phyloP scores from a whole-genome alignment of 2,797 vertebrate species.

The Urosaurus nigricauda region DNA sequence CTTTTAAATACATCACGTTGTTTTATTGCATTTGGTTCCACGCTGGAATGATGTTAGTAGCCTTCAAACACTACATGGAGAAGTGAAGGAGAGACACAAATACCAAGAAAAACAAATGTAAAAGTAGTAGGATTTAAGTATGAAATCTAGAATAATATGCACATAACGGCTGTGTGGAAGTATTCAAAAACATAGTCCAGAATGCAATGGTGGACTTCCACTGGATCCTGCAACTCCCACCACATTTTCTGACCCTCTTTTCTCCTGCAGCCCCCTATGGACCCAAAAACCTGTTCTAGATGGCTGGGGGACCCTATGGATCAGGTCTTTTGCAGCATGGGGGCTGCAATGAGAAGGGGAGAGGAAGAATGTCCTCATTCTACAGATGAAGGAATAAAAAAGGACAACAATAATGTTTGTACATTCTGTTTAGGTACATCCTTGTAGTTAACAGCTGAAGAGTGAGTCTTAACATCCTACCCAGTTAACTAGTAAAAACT shows the following conservation, averaged over 20 bases:
- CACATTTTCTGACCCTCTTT: too few relatives aligned
- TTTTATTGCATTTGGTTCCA: neutral
- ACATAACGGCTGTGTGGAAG: neutral
- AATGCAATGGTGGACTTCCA: too few relatives aligned
- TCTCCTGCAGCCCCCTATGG: too few relatives aligned
- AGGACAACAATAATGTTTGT: conserved; percentile 23
- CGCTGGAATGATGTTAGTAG: neutral
- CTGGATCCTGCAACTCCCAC: too few relatives aligned
- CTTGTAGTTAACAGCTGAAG: neutral
- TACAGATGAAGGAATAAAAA: too few relatives aligned
- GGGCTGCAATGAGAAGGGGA: too few relatives aligned
- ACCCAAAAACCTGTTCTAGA: too few relatives aligned
- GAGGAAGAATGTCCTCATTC: too few relatives aligned
- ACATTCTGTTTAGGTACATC: conserved; percentile 3
- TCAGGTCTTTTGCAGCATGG: too few relatives aligned
- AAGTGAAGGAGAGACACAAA: neutral
- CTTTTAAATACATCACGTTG: neutral
- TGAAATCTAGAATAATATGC: neutral
- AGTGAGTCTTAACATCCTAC: neutral
- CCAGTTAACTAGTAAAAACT: neutral
- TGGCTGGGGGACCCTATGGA: too few relatives aligned
- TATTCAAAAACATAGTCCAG: neutral
- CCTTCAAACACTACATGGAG: neutral
- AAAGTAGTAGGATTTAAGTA: neutral
- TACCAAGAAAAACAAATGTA: neutral